Percentiles rank a stretch among this genome's conserved stretches.
phyloP scores from a whole-genome alignment of 2,888 invertebrate species.

The Pheosia gnoma region DNA sequence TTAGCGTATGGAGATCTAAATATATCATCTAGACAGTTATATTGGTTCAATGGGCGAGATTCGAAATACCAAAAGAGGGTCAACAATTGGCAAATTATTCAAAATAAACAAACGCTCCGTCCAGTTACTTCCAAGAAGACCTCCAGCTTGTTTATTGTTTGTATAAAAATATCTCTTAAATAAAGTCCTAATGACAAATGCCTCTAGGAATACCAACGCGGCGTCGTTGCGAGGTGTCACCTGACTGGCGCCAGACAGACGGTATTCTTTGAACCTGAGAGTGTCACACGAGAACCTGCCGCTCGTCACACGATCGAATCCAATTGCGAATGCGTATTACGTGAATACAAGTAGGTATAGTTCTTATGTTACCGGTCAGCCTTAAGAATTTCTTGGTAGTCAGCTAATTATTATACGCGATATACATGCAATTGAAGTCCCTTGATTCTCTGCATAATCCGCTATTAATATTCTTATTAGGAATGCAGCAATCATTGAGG shows the following conservation, averaged over 20 bases:
- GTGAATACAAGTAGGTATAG: constrained; percentile 24
- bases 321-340: constrained; percentile 39
- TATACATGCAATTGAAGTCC: constrained; percentile 6
- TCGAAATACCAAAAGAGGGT: no score
- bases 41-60: no score
- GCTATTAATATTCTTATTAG: constrained; percentile 8
- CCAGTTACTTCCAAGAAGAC: background rate
- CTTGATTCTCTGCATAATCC: constrained; percentile 6
- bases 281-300: constrained; percentile 51
- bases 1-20: no score
- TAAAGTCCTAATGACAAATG: constrained; percentile 26
- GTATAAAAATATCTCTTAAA: constrained; percentile 23
- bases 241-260: constrained; percentile 71
- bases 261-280: constrained; percentile 66
- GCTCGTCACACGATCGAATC: constrained; percentile 31
- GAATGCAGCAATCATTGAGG: background rate
- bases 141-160: constrained; percentile 1
- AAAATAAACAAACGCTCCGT: background rate
- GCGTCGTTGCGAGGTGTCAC: constrained; percentile 55
- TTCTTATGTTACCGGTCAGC: constrained; percentile 17
- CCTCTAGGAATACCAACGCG: constrained; percentile 25
- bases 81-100: no score
- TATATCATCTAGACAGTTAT: no score
- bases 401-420: constrained; percentile 1
- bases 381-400: constrained; percentile 17